Base-by-base conservation (phyloP, 2,888 invertebrate species). In the Exephanes ischioxanthus region DNA sequence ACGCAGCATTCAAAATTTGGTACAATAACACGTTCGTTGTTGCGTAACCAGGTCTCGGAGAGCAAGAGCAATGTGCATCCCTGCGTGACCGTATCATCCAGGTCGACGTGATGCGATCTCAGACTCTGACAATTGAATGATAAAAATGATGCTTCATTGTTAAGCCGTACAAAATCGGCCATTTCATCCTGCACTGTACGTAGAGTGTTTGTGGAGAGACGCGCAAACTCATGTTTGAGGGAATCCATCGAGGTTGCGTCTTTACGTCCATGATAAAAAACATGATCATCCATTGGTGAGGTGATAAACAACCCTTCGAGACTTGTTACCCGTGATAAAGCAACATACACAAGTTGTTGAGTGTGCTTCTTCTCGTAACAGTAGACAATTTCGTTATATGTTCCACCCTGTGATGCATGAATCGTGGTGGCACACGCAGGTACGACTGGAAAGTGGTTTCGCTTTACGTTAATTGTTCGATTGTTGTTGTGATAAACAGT, bases 281-380 rank as follows among this genome's bases (percentile, higher is more conserved):
- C 26, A 22, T 14, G 30, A 51, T 66, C 63, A 78, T 78, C 16
- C 26, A 22, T 66, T 33, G 37, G 19, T 45, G 80, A 33, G 1
- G 63, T 26, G 58, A 86, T 87, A 76, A 76, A 88, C 19, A 89
- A 80, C 26, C 85, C 87, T 72, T 86, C 83, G 19, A 89, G 76
- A 78, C 72, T 86, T n/a, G 88, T 89, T 26, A 89, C 89, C 73
- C 88, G 72, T 53, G 89, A 89, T 77, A 91, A 70, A 6, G 90
- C 90, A 45, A 90, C 89, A 80, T 91, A 90, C 48, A 90, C 78
- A 16, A 90, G 82, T 79, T 53, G 70, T 78, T 89, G 90, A 7
- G 19, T 26, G 19, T 84, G 80, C 19, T 55, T 67, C 26, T 80
- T 80, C 19, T 81, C 81, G 71, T 85, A 85, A 37, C 58, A 55